Evolutionary conservation across 1,140 invertebrate genomes (phyloP), one percentile per base, ranked within the genome.

Genomic region (Mya arenaria): DNA sequence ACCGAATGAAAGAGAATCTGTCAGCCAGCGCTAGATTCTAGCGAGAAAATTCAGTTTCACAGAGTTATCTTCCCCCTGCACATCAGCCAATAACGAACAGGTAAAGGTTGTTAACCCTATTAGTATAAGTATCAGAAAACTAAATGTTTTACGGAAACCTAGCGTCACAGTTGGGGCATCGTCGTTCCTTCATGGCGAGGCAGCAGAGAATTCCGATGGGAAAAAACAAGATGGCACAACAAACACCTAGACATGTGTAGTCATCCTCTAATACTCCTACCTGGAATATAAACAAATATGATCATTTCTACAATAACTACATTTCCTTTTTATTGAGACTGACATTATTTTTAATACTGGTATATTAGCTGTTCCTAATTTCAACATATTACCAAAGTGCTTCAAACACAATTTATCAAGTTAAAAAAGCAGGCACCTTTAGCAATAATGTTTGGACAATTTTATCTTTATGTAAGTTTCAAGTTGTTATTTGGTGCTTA

Each of bases 171-270:
- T 97, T 96, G 4, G 96, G 95, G 90, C 97, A 98, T 84, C 96
- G 94, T 89, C 95, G 94, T 85, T 97, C 96, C 89, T 96, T 96
- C 88, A 97, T 93, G 8, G 95, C 94, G 28, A 97, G 92, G 91
- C 97, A 97, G 91, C 96, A 97, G 0, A 97, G 90, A 82, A 97
- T 95, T 63, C 97, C 97, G 32, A 97, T 56, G 0, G 97, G 97
- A 87, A 97, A 97, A 92, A 96, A 97, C 37, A 97, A 93, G 81
- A 98, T 97, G 23, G 96, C 96, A 92, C 96, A 97, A 17, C 96
- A 92, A 25, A 97, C 94, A 75, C 96, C 97, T 13, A 96, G 92
- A 88, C 96, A 96, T 1, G 96, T 96, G 89, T 90, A 93, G 90
- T 97, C 96, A 90, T 97, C 96, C 93, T 97, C 96, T 37, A 97